Conservation (phyloP, 1,140 invertebrate species). For the Ostrea denselamellosa region DNA sequence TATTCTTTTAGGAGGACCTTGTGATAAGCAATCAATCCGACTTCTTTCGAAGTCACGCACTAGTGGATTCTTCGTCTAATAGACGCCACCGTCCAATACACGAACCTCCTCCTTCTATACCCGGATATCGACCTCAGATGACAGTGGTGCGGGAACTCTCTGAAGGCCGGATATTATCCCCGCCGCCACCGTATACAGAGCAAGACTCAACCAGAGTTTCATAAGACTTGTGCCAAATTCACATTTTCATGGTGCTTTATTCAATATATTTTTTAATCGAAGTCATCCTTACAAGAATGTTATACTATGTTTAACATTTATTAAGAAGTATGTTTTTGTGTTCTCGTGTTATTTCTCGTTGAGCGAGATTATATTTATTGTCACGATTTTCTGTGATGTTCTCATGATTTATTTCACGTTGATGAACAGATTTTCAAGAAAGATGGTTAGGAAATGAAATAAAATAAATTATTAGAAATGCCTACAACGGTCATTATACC, state of each 20-base stretch:
- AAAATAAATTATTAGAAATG: too few relatives aligned
- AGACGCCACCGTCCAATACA: not conserved
- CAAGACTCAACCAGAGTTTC: not conserved
- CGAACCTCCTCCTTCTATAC: not conserved
- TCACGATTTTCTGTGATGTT: not conserved
- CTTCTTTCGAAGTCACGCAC: not conserved
- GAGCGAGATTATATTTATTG: not conserved
- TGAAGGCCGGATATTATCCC: not conserved
- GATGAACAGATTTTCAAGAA: too few relatives aligned
- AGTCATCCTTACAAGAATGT: not conserved
- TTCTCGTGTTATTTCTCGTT: not conserved
- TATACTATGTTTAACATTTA: not conserved
- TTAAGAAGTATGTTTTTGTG: not conserved
- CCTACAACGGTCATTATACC: too few relatives aligned
- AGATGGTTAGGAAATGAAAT: too few relatives aligned
- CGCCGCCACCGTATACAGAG: not conserved
- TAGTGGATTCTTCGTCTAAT: not conserved
- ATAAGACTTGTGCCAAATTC: not conserved
- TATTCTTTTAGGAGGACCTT: not conserved
- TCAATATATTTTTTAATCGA: not conserved
- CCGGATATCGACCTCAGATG: not conserved
- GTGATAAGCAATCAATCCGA: not conserved
- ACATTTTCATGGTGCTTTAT: constrained; percentile 18
- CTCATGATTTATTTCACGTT: not conserved
- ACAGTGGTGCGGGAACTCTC: not conserved